Conservation (phyloP, 1,140 invertebrate species). For the Megathymus violae region DNA sequence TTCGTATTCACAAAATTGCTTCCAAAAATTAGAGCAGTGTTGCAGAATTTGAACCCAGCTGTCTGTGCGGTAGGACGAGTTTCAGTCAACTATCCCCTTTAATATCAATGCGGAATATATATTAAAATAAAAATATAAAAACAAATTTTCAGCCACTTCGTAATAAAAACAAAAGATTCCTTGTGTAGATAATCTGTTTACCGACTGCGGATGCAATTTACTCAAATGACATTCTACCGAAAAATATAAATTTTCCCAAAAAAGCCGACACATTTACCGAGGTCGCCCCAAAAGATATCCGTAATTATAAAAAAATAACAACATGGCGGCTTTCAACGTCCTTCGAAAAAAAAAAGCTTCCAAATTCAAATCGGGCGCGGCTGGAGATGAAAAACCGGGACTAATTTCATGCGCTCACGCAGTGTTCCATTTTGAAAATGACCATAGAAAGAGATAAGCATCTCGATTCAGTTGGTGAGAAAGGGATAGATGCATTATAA, state of each 20-base stretch:
- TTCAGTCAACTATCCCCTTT: too few relatives aligned
- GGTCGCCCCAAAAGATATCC: slow-evolving; percentile 59
- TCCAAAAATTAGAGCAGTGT: too few relatives aligned
- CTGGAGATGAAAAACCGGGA: slow-evolving; percentile 77
- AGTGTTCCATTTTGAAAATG: slow-evolving; percentile 77
- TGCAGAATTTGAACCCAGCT: too few relatives aligned
- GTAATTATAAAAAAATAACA: slow-evolving; percentile 74
- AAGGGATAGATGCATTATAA: slow-evolving; percentile 60
- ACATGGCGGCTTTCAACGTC: slow-evolving; percentile 69
- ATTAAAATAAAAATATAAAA: slow-evolving; percentile 16
- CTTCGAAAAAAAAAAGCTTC: slow-evolving; percentile 66
- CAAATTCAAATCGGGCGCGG: slow-evolving; percentile 76
- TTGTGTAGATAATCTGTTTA: slow-evolving; percentile 41
- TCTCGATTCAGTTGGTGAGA: slow-evolving; percentile 37
- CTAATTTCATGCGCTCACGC: slow-evolving; percentile 78
- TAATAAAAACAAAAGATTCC: slow-evolving; percentile 19
- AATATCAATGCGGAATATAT: too few relatives aligned
- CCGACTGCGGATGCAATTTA: slow-evolving; percentile 49
- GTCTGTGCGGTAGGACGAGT: too few relatives aligned
- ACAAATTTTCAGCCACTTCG: neutral
- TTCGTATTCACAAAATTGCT: too few relatives aligned
- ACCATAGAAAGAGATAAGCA: slow-evolving; percentile 51
- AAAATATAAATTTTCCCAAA: slow-evolving; percentile 57
- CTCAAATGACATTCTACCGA: slow-evolving; percentile 60
- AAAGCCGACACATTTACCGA: slow-evolving; percentile 49